These are phyloP conservation scores for Dufourea novaeangliae DNA, from an alignment of 1,140 invertebrate species.

Conservation along the genomic window DNA sequence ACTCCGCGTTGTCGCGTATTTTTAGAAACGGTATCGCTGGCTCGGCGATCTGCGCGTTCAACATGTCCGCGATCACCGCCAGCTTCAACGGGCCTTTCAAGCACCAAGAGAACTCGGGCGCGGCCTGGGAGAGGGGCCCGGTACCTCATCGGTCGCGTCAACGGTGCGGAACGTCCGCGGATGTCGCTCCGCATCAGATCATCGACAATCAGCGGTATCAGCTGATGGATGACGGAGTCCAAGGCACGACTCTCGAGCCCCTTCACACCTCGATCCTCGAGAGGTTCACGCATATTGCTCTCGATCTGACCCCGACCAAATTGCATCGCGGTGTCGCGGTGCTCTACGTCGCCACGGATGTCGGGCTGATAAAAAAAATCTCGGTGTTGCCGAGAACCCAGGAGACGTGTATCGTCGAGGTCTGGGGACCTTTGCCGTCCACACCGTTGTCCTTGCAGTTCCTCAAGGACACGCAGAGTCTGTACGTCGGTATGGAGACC, in stretches of 20 bases:
- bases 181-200: constrained; percentile 71
- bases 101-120: constrained; percentile 88
- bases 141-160: constrained; percentile 78
- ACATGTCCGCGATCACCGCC: constrained; percentile 90
- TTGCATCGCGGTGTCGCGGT: constrained; percentile 85
- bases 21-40: constrained; percentile 93
- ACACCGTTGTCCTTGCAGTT: constrained; percentile 88
- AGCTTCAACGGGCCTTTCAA: constrained; percentile 95
- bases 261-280: constrained; percentile 87
- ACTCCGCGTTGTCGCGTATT: constrained; percentile 21
- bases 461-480: constrained; percentile 88
- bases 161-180: constrained; percentile 76
- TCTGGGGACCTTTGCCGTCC: constrained; percentile 88
- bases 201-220: constrained; percentile 91
- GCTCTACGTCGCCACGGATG: constrained; percentile 89
- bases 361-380: constrained; percentile 91
- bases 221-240: constrained; percentile 93
- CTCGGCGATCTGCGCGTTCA: constrained; percentile 96
- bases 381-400: constrained; percentile 86
- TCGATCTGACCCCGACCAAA: constrained; percentile 89
- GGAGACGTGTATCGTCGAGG: constrained; percentile 92
- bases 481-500: constrained; percentile 90
- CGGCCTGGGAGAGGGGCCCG: constrained; percentile 88
- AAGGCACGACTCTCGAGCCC: constrained; percentile 87
- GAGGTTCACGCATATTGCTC: constrained; percentile 89